phyloP scores from a whole-genome alignment of 64 coral and sea anemone species.

The Pocillopora verrucosa region DNA sequence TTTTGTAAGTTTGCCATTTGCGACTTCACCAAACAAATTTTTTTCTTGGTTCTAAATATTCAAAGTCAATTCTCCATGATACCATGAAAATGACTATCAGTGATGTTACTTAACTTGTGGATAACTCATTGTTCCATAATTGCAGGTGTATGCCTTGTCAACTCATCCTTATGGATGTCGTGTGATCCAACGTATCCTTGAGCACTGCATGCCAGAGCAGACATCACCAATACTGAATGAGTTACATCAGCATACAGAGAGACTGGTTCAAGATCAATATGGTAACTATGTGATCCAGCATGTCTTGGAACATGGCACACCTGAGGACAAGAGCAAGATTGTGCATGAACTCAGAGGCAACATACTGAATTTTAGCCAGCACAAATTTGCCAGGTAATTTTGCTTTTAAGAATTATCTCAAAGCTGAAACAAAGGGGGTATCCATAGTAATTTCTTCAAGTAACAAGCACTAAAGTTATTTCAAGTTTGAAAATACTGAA shows the following conservation, averaged over 20 bases:
- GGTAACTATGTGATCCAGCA: slow-evolving; percentile 99
- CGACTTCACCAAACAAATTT: no score
- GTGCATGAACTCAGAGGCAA: slow-evolving; percentile 89
- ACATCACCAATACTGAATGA: slow-evolving; percentile 84
- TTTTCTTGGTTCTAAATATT: no score
- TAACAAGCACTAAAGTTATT: no score
- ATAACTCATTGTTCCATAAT: background rate
- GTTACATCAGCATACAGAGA: slow-evolving; percentile 86
- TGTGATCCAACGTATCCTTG: slow-evolving; percentile 94
- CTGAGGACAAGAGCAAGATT: slow-evolving; percentile 92
- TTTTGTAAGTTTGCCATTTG: no score
- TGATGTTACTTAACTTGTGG: no score
- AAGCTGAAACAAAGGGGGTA: no score
- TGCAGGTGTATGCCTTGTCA: slow-evolving; percentile 86
- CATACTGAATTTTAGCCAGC: slow-evolving; percentile 91
- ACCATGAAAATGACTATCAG: no score
- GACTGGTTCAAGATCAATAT: slow-evolving; percentile 98
- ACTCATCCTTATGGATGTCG: slow-evolving; percentile 98
- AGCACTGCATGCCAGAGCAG: slow-evolving; percentile 86
- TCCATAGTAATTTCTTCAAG: no score
- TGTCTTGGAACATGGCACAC: slow-evolving; percentile 92
- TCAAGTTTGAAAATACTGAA: no score
- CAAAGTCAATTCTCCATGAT: no score
- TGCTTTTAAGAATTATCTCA: background rate
- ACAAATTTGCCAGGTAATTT: slow-evolving; percentile 97